Conservation (phyloP, 2,888 invertebrate species). For the Agonopterix subpropinquella region DNA sequence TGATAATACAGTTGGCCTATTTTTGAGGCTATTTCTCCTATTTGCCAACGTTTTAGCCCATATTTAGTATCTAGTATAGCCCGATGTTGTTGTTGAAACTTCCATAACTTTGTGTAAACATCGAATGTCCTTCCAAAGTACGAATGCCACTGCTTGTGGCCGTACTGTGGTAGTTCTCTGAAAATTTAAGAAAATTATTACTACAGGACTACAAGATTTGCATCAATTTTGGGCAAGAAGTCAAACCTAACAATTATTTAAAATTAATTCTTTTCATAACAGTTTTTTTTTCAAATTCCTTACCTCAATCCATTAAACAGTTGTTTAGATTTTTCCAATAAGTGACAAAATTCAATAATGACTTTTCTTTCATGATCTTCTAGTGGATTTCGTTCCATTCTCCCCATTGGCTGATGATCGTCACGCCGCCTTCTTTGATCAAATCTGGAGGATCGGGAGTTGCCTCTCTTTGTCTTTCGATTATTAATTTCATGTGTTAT, state of each 20-base stretch:
- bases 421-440: too few species aligned
- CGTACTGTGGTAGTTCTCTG: constrained; percentile 97
- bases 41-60: constrained; percentile 97
- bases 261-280: not conserved
- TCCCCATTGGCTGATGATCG: constrained; percentile 1
- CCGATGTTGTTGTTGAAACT: constrained; percentile 98
- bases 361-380: constrained; percentile 93
- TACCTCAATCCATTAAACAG: constrained; percentile 96
- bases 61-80: constrained; percentile 93
- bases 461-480: too few species aligned
- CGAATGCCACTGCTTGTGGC: constrained; percentile 98
- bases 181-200: constrained; percentile 18
- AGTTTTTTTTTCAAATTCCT: constrained; percentile 2
- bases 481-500: too few species aligned
- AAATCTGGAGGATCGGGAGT: too few species aligned
- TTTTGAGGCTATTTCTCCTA: constrained; percentile 98
- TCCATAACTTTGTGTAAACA: constrained; percentile 98
- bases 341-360: constrained; percentile 96
- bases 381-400: constrained; percentile 35
- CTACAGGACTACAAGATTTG: too few species aligned
- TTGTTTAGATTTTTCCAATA: constrained; percentile 97
- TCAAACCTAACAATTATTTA: not conserved
- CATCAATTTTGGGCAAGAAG: too few species aligned
- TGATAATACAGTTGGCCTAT: constrained; percentile 99
- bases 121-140: constrained; percentile 98